A percentile compares a stretch with the other conserved stretches of the same genome.
These are phyloP conservation scores for Eulemur rubriventer DNA, from an alignment of 2,797 vertebrate genomes.

Conservation along the genomic window DNA sequence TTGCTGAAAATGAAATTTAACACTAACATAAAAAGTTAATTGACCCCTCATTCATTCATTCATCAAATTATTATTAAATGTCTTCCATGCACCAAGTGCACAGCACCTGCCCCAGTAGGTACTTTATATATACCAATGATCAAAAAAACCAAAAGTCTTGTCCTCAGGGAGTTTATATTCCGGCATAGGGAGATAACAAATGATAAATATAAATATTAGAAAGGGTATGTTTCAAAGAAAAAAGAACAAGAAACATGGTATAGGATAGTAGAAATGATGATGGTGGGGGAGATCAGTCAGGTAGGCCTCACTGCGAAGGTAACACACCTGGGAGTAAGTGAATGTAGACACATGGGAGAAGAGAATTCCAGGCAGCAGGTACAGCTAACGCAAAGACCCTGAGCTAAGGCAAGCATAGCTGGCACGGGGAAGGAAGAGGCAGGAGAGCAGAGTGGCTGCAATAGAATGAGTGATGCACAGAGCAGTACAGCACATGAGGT, in stretches of 20 bases:
- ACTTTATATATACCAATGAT: not conserved
- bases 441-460: not conserved
- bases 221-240: not conserved
- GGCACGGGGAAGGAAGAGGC: not conserved
- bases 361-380: not conserved
- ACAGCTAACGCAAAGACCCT: not conserved
- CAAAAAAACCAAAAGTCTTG: not conserved
- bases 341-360: not conserved
- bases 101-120: not conserved
- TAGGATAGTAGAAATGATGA: not conserved
- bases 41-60: not conserved
- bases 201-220: not conserved
- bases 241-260: not conserved
- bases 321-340: not conserved
- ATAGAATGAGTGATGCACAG: not conserved
- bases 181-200: not conserved
- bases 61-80: not conserved
- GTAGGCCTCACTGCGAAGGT: not conserved
- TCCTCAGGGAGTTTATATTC: not conserved
- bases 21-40: not conserved
- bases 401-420: no score
- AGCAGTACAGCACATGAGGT: not conserved
- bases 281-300: not conserved
- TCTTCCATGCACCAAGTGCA: not conserved
- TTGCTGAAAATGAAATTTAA: slow-evolving; percentile 20